Evolutionary conservation across 2,888 invertebrate genomes (phyloP).

Genomic region (Megalurothrips usitatus): DNA sequence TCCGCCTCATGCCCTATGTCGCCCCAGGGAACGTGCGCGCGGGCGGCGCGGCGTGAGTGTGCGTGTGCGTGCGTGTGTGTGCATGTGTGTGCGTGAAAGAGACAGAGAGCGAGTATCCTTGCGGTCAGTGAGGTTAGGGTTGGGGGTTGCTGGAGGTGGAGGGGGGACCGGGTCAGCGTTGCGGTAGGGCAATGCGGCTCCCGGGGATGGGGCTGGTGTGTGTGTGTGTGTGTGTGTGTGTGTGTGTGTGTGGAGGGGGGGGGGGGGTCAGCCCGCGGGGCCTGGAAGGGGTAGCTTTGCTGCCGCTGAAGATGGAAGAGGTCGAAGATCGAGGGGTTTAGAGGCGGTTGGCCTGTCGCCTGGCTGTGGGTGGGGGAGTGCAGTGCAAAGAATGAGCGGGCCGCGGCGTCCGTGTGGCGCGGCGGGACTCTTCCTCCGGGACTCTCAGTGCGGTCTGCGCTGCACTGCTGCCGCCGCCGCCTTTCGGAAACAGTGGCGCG

Average conservation of each 20-base stretch:
- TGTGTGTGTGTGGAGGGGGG: too few species aligned
- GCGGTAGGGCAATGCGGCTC: background rate
- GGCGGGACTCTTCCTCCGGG: background rate
- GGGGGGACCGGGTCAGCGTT: background rate
- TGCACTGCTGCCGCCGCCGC: too few species aligned
- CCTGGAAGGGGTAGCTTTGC: too few species aligned
- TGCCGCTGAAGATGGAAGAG: slow-evolving; percentile 2
- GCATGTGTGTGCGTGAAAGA: too few species aligned
- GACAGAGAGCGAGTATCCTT: too few species aligned
- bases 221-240: too few species aligned
- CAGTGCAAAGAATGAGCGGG: background rate
- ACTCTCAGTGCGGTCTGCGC: too few species aligned
- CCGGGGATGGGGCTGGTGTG: background rate
- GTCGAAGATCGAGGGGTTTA: slow-evolving; percentile 1
- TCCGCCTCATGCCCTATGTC: too few species aligned
- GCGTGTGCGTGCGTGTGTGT: too few species aligned
- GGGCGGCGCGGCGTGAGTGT: too few species aligned
- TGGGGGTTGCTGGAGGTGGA: background rate
- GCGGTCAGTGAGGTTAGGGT: background rate
- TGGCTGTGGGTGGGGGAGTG: background rate
- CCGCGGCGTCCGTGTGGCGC: background rate
- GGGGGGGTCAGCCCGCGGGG: background rate
- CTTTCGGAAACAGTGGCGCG: too few species aligned
- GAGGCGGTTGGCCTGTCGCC: background rate
- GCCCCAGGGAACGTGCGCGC: too few species aligned